phyloP scores from a whole-genome alignment of 2,113 vertebrate genomes.

The Carassius gibelio region DNA sequence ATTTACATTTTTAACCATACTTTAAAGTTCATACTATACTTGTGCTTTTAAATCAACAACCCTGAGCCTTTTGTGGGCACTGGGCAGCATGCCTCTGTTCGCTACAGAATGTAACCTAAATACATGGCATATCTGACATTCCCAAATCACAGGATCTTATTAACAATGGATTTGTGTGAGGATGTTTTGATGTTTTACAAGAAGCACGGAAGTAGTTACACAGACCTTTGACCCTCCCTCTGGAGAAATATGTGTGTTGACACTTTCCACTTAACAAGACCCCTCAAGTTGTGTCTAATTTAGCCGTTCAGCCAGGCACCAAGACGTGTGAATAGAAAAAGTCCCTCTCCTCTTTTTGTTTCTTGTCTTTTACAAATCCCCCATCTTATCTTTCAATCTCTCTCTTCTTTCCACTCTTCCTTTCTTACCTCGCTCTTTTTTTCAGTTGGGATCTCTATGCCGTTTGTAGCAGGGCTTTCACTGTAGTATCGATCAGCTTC shows the following conservation, averaged over 20 bases:
- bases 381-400: constrained; percentile 9
- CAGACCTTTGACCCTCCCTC: not conserved
- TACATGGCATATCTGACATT: constrained; percentile 20
- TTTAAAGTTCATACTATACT: not conserved
- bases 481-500: constrained; percentile 46
- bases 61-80: not conserved
- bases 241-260: not conserved
- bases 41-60: not conserved
- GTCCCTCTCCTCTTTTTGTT: not conserved
- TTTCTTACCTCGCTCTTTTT: constrained; percentile 55
- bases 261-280: not conserved
- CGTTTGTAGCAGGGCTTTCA: constrained; percentile 1
- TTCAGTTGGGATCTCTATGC: constrained; percentile 48
- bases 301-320: not conserved
- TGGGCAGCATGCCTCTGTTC: not conserved
- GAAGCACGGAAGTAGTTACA: not conserved
- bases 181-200: constrained; percentile 7
- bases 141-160: constrained; percentile 17
- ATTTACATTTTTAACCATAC: not conserved
- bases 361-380: constrained; percentile 16
- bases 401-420: constrained; percentile 34
- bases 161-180: constrained; percentile 9
- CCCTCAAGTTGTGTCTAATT: constrained; percentile 9
- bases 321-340: not conserved
- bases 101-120: not conserved